These are phyloP conservation scores for Bombus confusus DNA, from an alignment of 1,140 invertebrate species.

Conservation along the genomic window DNA sequence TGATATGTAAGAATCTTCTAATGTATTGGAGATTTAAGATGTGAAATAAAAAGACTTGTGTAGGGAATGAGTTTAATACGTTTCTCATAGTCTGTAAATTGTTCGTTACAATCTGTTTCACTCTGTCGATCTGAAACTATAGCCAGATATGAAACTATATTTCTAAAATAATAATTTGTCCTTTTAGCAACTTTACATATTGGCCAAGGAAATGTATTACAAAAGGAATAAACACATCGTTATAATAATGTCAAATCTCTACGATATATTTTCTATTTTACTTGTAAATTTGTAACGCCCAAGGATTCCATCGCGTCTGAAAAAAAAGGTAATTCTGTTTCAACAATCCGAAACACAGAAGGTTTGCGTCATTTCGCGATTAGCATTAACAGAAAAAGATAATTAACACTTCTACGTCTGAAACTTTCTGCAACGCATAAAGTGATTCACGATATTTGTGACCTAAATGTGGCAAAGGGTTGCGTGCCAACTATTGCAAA, in stretches of 20 bases:
- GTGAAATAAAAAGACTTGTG: background rate
- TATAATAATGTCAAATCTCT: background rate
- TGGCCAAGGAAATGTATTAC: background rate
- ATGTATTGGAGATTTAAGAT: background rate
- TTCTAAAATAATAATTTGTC: background rate
- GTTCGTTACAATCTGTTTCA: too few relatives aligned
- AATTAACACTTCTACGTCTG: background rate
- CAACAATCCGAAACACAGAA: background rate
- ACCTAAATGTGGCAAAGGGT: background rate
- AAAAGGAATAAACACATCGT: too few relatives aligned
- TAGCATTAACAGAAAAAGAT: background rate
- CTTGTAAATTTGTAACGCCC: too few relatives aligned
- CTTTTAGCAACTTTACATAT: background rate
- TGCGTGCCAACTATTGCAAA: background rate
- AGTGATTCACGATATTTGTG: conserved; percentile 3
- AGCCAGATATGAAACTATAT: background rate
- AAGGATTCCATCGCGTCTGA: background rate
- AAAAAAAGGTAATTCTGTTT: background rate
- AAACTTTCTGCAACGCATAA: background rate
- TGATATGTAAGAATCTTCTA: background rate
- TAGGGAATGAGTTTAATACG: background rate
- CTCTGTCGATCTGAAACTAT: accelerated
- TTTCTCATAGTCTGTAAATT: too few relatives aligned
- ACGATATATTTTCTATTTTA: background rate
- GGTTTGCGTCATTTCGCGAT: background rate